phyloP scores from a whole-genome alignment of 1,140 invertebrate genomes.

The Melanaphis sacchari region DNA sequence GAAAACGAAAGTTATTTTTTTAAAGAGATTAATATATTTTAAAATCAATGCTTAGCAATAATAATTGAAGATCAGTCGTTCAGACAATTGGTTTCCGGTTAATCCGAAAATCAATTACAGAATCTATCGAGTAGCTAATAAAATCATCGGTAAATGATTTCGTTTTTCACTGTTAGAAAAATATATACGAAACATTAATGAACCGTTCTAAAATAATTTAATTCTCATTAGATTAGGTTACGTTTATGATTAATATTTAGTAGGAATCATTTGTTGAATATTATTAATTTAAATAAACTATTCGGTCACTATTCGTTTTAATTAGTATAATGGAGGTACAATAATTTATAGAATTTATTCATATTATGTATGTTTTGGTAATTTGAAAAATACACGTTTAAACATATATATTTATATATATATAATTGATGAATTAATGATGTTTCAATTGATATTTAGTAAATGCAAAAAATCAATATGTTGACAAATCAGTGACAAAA shows the following conservation, averaged over 20 bases:
- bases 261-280: background rate
- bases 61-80: background rate
- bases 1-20: background rate
- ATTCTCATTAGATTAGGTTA: background rate
- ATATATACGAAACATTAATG: background rate
- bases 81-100: background rate
- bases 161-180: background rate
- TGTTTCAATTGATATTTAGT: background rate
- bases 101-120: background rate
- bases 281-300: background rate
- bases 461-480: background rate
- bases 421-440: background rate
- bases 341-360: background rate
- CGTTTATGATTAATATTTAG: background rate
- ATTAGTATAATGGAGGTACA: background rate
- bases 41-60: background rate
- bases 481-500: background rate
- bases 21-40: background rate
- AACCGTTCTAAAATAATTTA: background rate
- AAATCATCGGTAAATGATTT: background rate
- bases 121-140: background rate
- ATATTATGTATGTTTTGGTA: background rate
- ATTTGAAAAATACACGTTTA: background rate
- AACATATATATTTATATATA: background rate
- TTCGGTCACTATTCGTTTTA: background rate